Evolutionary conservation across 2,113 vertebrate genomes (phyloP).

Genomic region (Prinia subflava): DNA sequence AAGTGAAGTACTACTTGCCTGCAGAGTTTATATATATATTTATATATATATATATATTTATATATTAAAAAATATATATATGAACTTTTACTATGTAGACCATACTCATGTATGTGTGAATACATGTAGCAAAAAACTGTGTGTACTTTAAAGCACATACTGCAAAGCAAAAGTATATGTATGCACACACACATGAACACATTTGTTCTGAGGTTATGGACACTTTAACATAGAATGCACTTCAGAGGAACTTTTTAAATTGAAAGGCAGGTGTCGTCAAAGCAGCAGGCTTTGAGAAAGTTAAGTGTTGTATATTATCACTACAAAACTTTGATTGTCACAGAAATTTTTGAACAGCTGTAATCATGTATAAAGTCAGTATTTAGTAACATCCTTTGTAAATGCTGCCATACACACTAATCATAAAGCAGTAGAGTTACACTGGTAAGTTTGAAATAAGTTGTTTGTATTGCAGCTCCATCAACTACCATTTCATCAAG

Average conservation of each 20-base stretch:
- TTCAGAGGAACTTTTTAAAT: conserved; percentile 60
- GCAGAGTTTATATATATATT: conserved; percentile 83
- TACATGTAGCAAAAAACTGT: conserved; percentile 60
- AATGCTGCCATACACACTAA: conserved; percentile 47
- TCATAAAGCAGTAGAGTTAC: conserved; percentile 14
- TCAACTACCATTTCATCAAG: neutral
- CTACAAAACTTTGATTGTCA: conserved; percentile 39
- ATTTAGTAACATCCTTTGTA: conserved; percentile 50
- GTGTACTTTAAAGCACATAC: conserved; percentile 65
- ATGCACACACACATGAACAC: conserved; percentile 64
- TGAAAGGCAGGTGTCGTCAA: conserved; percentile 62
- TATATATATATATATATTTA: conserved; percentile 74
- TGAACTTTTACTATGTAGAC: conserved; percentile 76
- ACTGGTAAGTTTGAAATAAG: conserved; percentile 24
- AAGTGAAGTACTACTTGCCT: conserved; percentile 75
- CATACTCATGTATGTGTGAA: conserved; percentile 72
- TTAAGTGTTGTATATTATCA: conserved; percentile 62
- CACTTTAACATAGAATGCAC: conserved; percentile 68
- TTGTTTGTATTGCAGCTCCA: conserved; percentile 1
- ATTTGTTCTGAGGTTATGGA: conserved; percentile 69
- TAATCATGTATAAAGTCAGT: conserved; percentile 55
- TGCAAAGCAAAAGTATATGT: conserved; percentile 29
- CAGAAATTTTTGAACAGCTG: conserved; percentile 17
- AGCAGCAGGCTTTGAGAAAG: conserved; percentile 73
- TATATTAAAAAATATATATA: conserved; percentile 78